Evolutionary conservation across 2,113 vertebrate species (phyloP), one percentile per base, ranked within the genome.

Genomic region (Ophthalmolycus amberensis): DNA sequence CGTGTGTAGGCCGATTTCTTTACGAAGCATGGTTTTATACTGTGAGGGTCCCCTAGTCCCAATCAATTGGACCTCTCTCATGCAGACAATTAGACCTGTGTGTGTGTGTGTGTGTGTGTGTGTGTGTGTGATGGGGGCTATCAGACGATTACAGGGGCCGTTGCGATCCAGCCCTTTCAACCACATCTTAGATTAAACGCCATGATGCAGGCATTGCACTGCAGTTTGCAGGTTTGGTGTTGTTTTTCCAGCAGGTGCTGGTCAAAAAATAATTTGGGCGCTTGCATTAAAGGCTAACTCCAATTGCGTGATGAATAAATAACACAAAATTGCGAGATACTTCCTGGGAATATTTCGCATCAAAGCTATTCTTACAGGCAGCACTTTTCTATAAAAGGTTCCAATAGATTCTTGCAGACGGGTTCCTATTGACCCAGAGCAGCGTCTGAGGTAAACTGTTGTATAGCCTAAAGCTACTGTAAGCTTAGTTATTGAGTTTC

Each of bases 1-100:
- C 11, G 16, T 69, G 46, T 48, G 46, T 42, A 22, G 14, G n/a
- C 32, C 40, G 16, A 52, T 56, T 70, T 84, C 69, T 58, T 92
- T 83, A 86, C 64, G 46, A 58, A 71, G 78, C 37, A 15, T 83
- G 54, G 84, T 88, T 91, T 88, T 86, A 50, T 72, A 71, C 76
- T 70, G 67, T 34, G 67, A 85, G 86, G 48, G 75, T 85, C 66
- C 32, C 56, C 54, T 44, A 72, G 72, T 75, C 56, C 56, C 82
- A 89, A 90, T 92, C 92, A 89, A 89, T 85, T 74, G 75, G 40
- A 89, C 76, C 77, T 81, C 64, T 56, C 81, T 73, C 40, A 40
- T 77, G 50, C 8, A 67, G 6, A 67, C n/a, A 44, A 9, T 46
- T 6, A 27, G 65, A 9, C 6, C 7, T 62, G 14, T 62, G 14